Conservation (phyloP, 2,888 invertebrate genomes). For the Coecobrya sp. region DNA sequence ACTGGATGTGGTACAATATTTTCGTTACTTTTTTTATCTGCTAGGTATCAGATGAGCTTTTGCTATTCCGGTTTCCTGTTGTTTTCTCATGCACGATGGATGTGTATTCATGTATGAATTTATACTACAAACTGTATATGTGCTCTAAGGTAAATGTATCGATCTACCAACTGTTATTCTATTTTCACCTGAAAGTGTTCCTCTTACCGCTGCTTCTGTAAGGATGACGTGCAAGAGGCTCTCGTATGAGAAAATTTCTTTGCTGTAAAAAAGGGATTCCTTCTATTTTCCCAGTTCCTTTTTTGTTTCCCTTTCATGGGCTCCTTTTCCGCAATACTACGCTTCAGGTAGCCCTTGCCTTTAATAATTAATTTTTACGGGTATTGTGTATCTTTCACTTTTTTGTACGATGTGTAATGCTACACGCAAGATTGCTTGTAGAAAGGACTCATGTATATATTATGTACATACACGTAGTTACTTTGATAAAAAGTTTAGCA, state of each 20-base stretch:
- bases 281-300: conserved; percentile 34
- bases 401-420: conserved; percentile 11
- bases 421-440: not conserved
- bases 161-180: conserved; percentile 34
- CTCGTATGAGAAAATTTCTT: conserved; percentile 30
- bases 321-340: conserved; percentile 53
- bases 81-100: not conserved
- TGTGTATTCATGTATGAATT: not conserved
- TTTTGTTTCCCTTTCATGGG: conserved; percentile 54
- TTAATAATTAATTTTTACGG: conserved; percentile 76
- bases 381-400: conserved; percentile 59
- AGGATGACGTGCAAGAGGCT: conserved; percentile 54
- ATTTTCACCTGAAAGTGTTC: conserved; percentile 58
- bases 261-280: conserved; percentile 41
- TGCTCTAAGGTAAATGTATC: conserved; percentile 60
- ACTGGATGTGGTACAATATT: conserved; percentile 8
- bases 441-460: not conserved
- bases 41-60: not conserved
- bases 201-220: not conserved
- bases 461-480: not conserved
- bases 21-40: not conserved
- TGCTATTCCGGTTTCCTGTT: not conserved
- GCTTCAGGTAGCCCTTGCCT: conserved; percentile 60
- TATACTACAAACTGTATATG: not conserved
- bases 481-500: not conserved